A percentile compares a stretch with the other conserved stretches of the same genome.
These are phyloP conservation scores for Scartelaos histophorus DNA, from an alignment of 2,113 vertebrate species.

Conservation along the genomic window DNA sequence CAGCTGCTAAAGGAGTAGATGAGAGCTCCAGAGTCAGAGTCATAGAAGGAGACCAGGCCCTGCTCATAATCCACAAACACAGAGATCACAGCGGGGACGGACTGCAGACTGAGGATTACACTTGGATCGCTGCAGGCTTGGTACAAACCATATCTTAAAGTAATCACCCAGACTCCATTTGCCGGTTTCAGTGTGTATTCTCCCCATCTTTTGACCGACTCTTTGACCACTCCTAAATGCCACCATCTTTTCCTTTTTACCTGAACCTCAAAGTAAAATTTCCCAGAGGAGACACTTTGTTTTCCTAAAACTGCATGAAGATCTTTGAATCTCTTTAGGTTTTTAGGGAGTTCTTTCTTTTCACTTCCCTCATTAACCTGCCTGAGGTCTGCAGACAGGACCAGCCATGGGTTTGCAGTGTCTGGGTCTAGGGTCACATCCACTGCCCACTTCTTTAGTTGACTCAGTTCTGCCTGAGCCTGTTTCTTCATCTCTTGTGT, in stretches of 20 bases:
- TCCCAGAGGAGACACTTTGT: neutral
- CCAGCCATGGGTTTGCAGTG: neutral
- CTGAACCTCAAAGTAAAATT: slow-evolving; percentile 9
- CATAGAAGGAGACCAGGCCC: too few species aligned
- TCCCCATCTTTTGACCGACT: neutral
- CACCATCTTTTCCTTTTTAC: neutral
- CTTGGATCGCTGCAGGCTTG: too few species aligned
- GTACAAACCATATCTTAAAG: neutral
- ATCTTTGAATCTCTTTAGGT: neutral
- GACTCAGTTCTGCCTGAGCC: neutral
- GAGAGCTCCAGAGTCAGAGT: slow-evolving; percentile 1
- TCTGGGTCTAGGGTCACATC: slow-evolving; percentile 5
- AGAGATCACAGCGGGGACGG: neutral
- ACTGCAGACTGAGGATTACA: neutral
- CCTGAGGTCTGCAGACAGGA: slow-evolving; percentile 1
- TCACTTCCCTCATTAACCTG: neutral
- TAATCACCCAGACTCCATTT: neutral
- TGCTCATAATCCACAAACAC: slow-evolving; percentile 12
- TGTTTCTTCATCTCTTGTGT: neutral
- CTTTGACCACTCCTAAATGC: slow-evolving; percentile 4
- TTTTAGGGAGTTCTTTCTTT: neutral
- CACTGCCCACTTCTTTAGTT: slow-evolving; percentile 2
- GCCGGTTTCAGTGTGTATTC: neutral
- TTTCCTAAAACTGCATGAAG: neutral
- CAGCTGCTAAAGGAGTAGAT: neutral